These are phyloP conservation scores for Acrobasis consociella DNA, from an alignment of 2,888 invertebrate genomes.

Conservation along the genomic window DNA sequence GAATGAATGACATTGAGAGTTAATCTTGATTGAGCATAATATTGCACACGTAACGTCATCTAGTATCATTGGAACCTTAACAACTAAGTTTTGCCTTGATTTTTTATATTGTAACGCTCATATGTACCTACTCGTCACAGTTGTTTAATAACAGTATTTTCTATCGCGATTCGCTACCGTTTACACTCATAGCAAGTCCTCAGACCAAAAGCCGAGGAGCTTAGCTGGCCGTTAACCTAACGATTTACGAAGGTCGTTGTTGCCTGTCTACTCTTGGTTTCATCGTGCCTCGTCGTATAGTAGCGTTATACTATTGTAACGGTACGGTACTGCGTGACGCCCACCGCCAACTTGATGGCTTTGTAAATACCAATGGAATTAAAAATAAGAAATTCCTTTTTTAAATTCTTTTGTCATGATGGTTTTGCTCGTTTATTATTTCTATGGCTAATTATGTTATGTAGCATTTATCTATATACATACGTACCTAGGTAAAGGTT, in stretches of 20 bases:
- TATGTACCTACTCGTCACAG: background rate
- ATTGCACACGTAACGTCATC: no score
- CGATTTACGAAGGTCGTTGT: conserved; percentile 22
- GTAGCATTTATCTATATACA: no score
- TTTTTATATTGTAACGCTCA: no score
- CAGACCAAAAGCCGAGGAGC: conserved; percentile 4
- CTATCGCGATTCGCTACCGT: conserved; percentile 2
- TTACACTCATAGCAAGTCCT: background rate
- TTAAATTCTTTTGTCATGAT: background rate
- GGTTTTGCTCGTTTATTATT: background rate
- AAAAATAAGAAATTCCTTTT: conserved; percentile 21
- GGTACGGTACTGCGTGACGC: conserved; percentile 16
- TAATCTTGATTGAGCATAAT: no score
- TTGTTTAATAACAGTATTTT: background rate
- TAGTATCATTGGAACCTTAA: no score
- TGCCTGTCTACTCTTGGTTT: conserved; percentile 21
- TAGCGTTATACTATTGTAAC: conserved; percentile 23
- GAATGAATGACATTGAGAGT: no score
- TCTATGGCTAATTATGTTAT: no score
- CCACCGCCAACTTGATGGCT: conserved; percentile 9
- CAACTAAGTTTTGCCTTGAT: no score
- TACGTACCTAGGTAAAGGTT: no score
- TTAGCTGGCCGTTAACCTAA: conserved; percentile 10
- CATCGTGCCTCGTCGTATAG: conserved; percentile 1
- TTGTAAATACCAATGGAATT: conserved; percentile 16